Conservation (phyloP, 2,797 vertebrate genomes). For the Lepus townsendii region DNA sequence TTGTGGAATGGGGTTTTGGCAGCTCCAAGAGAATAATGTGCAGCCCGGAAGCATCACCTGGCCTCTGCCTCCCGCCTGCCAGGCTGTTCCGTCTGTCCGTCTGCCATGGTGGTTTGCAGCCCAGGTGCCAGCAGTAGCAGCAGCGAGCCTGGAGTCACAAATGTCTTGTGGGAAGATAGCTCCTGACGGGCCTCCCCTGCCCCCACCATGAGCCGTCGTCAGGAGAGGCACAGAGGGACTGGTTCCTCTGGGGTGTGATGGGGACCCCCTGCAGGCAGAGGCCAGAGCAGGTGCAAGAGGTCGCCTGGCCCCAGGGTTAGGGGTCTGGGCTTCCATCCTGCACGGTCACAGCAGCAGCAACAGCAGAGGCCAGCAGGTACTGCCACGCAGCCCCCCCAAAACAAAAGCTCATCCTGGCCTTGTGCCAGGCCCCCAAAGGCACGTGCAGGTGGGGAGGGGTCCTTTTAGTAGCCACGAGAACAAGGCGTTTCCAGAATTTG, state of each 20-base stretch:
- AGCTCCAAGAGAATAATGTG: not conserved
- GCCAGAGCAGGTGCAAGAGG: too few species aligned
- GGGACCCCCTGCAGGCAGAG: not conserved
- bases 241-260: not conserved
- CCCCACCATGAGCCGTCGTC: not conserved
- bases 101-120: not conserved
- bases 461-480: not conserved
- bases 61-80: too few species aligned
- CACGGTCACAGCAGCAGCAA: too few species aligned
- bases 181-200: not conserved
- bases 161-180: accelerated
- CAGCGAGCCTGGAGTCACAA: not conserved
- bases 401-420: not conserved
- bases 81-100: not conserved
- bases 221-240: not conserved
- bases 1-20: not conserved
- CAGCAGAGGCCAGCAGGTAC: not conserved
- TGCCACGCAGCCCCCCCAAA: not conserved
- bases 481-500: not conserved
- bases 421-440: not conserved
- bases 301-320: too few species aligned
- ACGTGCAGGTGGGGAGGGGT: accelerated
- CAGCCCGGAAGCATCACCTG: not conserved
- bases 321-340: too few species aligned
- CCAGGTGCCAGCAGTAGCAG: not conserved